Base-by-base conservation (phyloP, 2,888 invertebrate species). In the Campoplex capitator region DNA sequence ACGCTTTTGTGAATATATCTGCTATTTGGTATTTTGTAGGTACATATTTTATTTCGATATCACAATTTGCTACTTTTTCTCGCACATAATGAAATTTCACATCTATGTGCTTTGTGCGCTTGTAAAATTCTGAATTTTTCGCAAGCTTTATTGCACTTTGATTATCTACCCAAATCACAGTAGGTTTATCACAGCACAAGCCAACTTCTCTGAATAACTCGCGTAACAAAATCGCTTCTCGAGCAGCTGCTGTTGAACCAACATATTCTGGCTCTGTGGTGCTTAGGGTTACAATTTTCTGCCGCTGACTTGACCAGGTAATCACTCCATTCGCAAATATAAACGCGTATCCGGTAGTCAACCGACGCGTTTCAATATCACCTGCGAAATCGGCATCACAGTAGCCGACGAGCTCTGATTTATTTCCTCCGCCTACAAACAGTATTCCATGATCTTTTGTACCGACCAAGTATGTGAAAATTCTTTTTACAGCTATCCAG, bases 321-420 rank as follows among this genome's bases (percentile, higher is more conserved):
- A 92, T 89, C 9, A 90, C 89, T 42, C 90, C 91, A 32, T 90
- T 91, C 48, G 91, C 81, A 76, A 88, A 89, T 28, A 71, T 85
- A 9, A 89, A 84, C 1, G 91, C 81, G 0, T 90, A 83, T 18
- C 91, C 92, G 54, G 91, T 89, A 16, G 91, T 92, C 75, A 91
- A 92, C n/a, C 93, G 88, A 11, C 92, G 90, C 32, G 92, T 92
- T 51, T 81, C 89, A 45, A 73, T 51, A 51, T 92, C 91, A 7
- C 92, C 91, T 65, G 91, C 93, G 85, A 91, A 93, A 88, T 94
- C 93, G 51, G 93, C 92, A 90, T 94, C 92, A 45, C 92, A 93
- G 2, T 73, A 85, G 9, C 76, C 82, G 23, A 76, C 58, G 1
- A 81, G 28, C 51, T 35, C 42, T 67, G 74, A 74, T 6, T 81